Base-by-base conservation (phyloP, 2,113 vertebrate species). In the Xerus inauris region DNA sequence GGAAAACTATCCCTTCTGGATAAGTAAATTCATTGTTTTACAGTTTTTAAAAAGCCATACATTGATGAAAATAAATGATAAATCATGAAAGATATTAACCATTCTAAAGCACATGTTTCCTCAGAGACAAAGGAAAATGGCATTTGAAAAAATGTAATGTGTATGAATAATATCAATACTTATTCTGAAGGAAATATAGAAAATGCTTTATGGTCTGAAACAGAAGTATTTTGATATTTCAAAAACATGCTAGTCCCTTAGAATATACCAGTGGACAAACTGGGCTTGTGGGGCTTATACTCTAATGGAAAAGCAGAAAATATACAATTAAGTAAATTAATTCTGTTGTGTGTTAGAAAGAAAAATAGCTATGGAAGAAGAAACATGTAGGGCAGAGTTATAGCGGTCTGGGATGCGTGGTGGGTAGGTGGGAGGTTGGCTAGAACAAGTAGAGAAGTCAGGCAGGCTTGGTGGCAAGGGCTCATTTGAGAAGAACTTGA, bases 1-100 rank as follows among this genome's bases (percentile, higher is more conserved):
- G 24, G 5, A 3, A 45, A 88, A 87, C 54, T 51, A 79, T 45
- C 5, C 14, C 5, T 65, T 79, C 79, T n/a, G 5, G 40, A 54
- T 80, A 88, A 64, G 28, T 69, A 87, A 87, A 57, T 13, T 76
- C 47, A 80, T 11, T 72, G 7, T 40, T 93, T 94, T 89, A 91
- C 11, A 71, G 30, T 6, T 4, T 51, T 19, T 17, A 47, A 75
- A 82, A 81, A 93, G 17, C 17, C 42, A 80, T 62, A 62, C 32
- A 65, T 3, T 67, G 14, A 86, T 80, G 88, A 94, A 30, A 30
- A 47, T 17, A 49, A 87, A 89, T 42, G 14, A 87, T 45, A 95
- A 80, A 59, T 12, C 62, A 80, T 75, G 26, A n/a, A 65, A 59
- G 22, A 38, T 73, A 92, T 54, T 86, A 69, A 30, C 32, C 35